phyloP scores from a whole-genome alignment of 2,797 vertebrate species.

The Clangula hyemalis region DNA sequence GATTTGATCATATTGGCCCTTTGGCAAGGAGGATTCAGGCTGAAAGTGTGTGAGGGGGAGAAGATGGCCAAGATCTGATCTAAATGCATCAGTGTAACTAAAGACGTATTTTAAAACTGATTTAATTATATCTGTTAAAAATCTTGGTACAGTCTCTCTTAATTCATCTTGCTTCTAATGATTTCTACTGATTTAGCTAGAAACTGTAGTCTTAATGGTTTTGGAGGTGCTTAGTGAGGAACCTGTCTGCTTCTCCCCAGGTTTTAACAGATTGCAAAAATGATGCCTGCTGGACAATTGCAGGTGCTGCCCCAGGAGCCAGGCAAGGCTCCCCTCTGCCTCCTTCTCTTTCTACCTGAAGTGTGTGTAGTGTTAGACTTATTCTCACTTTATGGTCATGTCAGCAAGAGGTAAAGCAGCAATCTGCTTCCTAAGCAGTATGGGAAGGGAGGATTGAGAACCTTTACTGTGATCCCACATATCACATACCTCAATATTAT shows the following conservation, averaged over 20 bases:
- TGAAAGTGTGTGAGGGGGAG: slow-evolving; percentile 44
- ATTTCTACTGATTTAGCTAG: slow-evolving; percentile 44
- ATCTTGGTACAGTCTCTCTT: neutral
- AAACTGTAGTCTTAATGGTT: neutral
- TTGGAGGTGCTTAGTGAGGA: slow-evolving; percentile 9
- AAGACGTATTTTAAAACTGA: slow-evolving; percentile 57
- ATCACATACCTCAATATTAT: neutral
- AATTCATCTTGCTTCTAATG: slow-evolving; percentile 43
- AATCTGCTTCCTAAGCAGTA: neutral
- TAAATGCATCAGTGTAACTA: slow-evolving; percentile 36
- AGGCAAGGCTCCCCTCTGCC: neutral
- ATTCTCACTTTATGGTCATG: neutral
- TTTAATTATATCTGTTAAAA: slow-evolving; percentile 59
- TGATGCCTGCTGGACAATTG: neutral
- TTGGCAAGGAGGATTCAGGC: slow-evolving; percentile 48
- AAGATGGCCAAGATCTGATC: slow-evolving; percentile 61
- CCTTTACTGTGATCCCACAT: neutral
- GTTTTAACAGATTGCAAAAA: neutral
- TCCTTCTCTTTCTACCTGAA: neutral
- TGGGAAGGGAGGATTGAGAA: neutral
- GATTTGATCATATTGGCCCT: slow-evolving; percentile 67
- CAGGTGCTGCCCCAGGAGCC: neutral
- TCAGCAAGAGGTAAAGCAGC: neutral
- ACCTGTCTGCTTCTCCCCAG: neutral
- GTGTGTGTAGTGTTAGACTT: neutral